phyloP scores from a whole-genome alignment of 2,113 vertebrate genomes.

The Nannobrachium achirus region DNA sequence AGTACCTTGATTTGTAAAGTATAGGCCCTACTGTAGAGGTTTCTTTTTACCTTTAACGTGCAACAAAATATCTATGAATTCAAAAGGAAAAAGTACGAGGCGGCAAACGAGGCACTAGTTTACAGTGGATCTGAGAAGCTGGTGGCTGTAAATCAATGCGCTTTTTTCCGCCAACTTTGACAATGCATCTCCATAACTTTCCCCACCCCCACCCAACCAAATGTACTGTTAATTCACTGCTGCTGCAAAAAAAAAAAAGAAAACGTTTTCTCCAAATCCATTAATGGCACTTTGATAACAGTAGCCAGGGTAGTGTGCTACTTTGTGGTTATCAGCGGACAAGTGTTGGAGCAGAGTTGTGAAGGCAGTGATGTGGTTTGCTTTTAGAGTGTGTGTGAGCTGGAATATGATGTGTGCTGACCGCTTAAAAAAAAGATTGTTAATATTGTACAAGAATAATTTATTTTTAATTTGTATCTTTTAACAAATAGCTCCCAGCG shows the following conservation, averaged over 20 bases:
- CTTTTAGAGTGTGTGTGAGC: conserved; percentile 24
- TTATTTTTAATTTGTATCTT: neutral
- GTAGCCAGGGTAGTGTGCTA: conserved; percentile 31
- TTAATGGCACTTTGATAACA: conserved; percentile 35
- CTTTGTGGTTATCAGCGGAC: conserved; percentile 31
- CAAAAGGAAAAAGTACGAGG: conserved; percentile 4
- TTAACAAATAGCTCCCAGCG: neutral
- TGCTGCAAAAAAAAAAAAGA: neutral
- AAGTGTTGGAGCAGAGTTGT: conserved; percentile 43
- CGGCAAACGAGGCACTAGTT: neutral
- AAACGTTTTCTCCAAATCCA: conserved; percentile 2
- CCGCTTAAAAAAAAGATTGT: too few relatives aligned
- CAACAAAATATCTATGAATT: conserved; percentile 23
- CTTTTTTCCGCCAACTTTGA: neutral
- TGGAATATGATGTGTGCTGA: conserved; percentile 36
- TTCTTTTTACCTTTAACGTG: conserved; percentile 7
- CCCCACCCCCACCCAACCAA: neutral
- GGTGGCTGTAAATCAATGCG: neutral
- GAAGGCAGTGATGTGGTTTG: conserved; percentile 52
- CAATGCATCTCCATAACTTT: conserved; percentile 9
- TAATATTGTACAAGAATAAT: too few relatives aligned
- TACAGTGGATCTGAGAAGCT: neutral
- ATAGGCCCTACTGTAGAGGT: conserved; percentile 32
- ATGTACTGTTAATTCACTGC: conserved; percentile 22
- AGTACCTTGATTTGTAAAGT: neutral